These are phyloP conservation scores for Acanthurus lineatus DNA, from an alignment of 2,797 vertebrate species.

Conservation along the genomic window DNA sequence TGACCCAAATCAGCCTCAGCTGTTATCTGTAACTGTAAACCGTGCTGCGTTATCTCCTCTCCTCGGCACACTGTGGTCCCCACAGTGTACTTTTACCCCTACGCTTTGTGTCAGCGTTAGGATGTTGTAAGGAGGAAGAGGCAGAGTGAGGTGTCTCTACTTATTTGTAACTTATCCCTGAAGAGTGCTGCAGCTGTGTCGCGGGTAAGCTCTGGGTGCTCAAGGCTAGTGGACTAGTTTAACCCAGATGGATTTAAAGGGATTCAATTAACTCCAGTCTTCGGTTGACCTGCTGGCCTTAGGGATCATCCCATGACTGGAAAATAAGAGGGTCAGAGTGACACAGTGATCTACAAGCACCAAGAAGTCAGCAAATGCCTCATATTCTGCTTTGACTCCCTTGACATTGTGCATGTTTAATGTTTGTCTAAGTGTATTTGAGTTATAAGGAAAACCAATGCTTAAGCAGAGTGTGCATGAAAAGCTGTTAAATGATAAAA, in stretches of 20 bases:
- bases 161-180: constrained; percentile 26
- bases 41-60: constrained; percentile 10
- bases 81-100: constrained; percentile 27
- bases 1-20: constrained; percentile 31
- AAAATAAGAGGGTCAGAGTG: constrained; percentile 22
- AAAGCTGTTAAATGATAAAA: neutral
- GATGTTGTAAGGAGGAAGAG: constrained; percentile 9
- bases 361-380: neutral
- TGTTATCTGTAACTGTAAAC: constrained; percentile 44
- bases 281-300: constrained; percentile 2
- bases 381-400: neutral
- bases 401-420: neutral
- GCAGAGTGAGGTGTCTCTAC: constrained; percentile 14
- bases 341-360: neutral
- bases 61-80: constrained; percentile 8
- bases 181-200: constrained; percentile 9
- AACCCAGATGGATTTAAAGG: constrained; percentile 43
- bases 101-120: constrained; percentile 15
- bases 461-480: neutral
- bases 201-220: neutral
- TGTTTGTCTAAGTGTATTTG: neutral
- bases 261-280: constrained; percentile 48
- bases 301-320: constrained; percentile 32
- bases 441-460: neutral
- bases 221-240: constrained; percentile 12